A percentile compares a stretch with the other conserved stretches of the same genome.
phyloP scores from a whole-genome alignment of 2,888 invertebrate genomes.

The Dascillus cervinus region DNA sequence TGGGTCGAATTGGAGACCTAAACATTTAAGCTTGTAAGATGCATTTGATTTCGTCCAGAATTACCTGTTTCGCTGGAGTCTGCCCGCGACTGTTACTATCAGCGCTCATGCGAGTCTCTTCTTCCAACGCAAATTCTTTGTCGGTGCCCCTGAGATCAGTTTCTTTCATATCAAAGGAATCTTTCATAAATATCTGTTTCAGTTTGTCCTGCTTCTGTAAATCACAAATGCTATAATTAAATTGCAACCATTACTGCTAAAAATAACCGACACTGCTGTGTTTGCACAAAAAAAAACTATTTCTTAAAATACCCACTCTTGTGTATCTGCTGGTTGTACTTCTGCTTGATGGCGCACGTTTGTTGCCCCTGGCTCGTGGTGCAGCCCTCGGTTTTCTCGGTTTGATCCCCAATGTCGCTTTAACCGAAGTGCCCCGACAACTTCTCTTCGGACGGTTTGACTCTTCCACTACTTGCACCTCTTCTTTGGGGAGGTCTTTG shows the following conservation, averaged over 20 bases:
- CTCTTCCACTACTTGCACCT: constrained; percentile 17
- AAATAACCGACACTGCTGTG: too few species aligned
- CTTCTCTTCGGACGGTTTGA: constrained; percentile 39
- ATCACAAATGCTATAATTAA: too few species aligned
- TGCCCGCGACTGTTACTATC: constrained; percentile 43
- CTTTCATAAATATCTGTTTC: too few species aligned
- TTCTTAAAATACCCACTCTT: too few species aligned
- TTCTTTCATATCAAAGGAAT: constrained; percentile 5
- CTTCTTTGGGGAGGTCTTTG: constrained; percentile 26
- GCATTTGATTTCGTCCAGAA: too few species aligned
- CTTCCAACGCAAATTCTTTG: constrained; percentile 56
- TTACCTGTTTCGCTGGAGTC: constrained; percentile 41
- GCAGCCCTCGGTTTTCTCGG: constrained; percentile 37
- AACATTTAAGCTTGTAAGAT: too few species aligned
- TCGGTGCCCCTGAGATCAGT: constrained; percentile 11
- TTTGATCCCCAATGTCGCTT: constrained; percentile 37
- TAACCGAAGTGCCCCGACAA: constrained; percentile 38
- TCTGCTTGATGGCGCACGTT: too few species aligned
- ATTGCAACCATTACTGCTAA: too few species aligned
- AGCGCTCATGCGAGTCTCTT: constrained; percentile 70
- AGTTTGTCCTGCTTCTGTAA: too few species aligned
- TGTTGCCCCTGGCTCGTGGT: constrained; percentile 31
- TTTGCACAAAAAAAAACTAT: too few species aligned
- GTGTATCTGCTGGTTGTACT: too few species aligned
- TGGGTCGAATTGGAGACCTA: constrained; percentile 20